Conservation (phyloP, 2,888 invertebrate genomes). For the Pyralis farinalis region DNA sequence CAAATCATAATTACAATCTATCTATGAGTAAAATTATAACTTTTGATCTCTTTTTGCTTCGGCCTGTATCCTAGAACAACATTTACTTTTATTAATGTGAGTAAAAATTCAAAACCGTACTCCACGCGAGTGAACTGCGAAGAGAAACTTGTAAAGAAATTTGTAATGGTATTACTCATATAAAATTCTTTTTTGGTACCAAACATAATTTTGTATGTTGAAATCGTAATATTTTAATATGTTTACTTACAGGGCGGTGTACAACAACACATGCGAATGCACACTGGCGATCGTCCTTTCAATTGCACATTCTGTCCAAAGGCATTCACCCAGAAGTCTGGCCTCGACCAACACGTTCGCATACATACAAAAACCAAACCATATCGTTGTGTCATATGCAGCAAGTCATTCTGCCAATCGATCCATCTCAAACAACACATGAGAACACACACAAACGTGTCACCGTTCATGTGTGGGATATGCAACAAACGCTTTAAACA, state of each 20-base stretch:
- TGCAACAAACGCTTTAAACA: conserved; percentile 66
- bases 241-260: conserved; percentile 46
- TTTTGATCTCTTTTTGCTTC: too few relatives aligned
- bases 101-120: too few relatives aligned
- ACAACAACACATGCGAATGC: conserved; percentile 61
- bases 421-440: conserved; percentile 66
- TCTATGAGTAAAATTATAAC: too few relatives aligned
- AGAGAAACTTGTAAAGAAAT: too few relatives aligned
- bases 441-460: conserved; percentile 66
- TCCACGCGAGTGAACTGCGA: too few relatives aligned
- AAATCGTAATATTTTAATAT: too few relatives aligned
- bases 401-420: conserved; percentile 64
- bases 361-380: conserved; percentile 66
- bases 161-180: too few relatives aligned
- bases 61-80: too few relatives aligned
- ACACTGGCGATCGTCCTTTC: conserved; percentile 63
- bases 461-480: conserved; percentile 63
- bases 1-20: too few relatives aligned
- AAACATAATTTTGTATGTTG: too few relatives aligned
- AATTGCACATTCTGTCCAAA: conserved; percentile 59
- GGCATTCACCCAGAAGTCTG: conserved; percentile 70
- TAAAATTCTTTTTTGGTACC: too few relatives aligned
- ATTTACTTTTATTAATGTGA: too few relatives aligned
- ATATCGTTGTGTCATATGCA: conserved; percentile 64
- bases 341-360: conserved; percentile 64